A percentile compares a stretch with the other conserved stretches of the same genome.
These are phyloP conservation scores for Rutpela maculata DNA, from an alignment of 2,888 invertebrate genomes.

Conservation along the genomic window DNA sequence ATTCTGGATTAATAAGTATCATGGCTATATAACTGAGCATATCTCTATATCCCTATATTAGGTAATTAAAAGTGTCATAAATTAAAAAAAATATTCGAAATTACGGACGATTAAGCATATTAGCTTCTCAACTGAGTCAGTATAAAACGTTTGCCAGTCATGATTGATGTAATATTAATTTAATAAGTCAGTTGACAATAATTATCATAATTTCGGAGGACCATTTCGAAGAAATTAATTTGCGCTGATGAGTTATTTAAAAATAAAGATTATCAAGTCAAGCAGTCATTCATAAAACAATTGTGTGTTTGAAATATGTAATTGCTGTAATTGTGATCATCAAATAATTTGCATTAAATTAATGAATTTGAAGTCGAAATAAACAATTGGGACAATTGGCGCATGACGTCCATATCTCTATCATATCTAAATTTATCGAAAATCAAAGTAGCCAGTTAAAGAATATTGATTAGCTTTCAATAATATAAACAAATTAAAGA, in stretches of 20 bases:
- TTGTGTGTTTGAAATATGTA: conserved; percentile 35
- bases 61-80: too few relatives aligned
- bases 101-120: too few relatives aligned
- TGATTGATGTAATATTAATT: not conserved
- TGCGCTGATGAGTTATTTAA: conserved; percentile 22
- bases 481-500: conserved; percentile 16
- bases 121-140: too few relatives aligned
- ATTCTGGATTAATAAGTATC: too few relatives aligned
- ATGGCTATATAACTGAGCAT: too few relatives aligned
- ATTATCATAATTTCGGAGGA: not conserved
- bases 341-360: conserved; percentile 30
- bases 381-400: conserved; percentile 37
- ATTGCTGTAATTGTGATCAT: conserved; percentile 29
- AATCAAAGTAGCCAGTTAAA: conserved; percentile 5
- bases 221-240: not conserved
- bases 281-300: conserved; percentile 19
- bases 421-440: conserved; percentile 41
- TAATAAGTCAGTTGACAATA: not conserved
- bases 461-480: conserved; percentile 19
- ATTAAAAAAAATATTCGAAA: too few relatives aligned
- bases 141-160: too few relatives aligned
- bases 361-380: conserved; percentile 25
- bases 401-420: conserved; percentile 21
- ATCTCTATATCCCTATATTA: too few relatives aligned
- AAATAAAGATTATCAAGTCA: conserved; percentile 33